These are phyloP conservation scores for Neosalanx taihuensis DNA, from an alignment of 2,797 vertebrate species.

Conservation along the genomic window DNA sequence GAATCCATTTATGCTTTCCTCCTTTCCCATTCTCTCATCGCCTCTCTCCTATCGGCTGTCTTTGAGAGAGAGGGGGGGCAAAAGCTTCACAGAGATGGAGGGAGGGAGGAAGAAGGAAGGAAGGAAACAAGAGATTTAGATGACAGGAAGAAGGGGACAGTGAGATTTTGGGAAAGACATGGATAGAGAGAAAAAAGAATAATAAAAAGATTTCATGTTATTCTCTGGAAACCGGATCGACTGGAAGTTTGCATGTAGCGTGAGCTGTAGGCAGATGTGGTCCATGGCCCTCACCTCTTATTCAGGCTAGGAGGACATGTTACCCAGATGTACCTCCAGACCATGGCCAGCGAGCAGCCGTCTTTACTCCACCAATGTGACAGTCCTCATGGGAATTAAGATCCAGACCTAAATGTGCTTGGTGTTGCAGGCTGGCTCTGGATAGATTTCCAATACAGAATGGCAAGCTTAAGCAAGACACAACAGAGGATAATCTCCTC, in stretches of 20 bases:
- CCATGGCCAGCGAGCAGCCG: background rate
- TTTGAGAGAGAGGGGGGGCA: background rate
- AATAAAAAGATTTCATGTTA: background rate
- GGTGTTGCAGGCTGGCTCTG: background rate
- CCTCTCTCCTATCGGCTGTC: background rate
- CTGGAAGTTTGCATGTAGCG: too few species aligned
- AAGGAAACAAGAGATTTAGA: background rate
- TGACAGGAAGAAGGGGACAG: background rate
- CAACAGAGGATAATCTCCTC: constrained; percentile 16
- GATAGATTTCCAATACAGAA: constrained; percentile 22
- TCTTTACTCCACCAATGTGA: background rate
- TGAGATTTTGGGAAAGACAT: background rate
- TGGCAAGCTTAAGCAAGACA: constrained; percentile 15
- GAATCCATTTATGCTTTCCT: background rate
- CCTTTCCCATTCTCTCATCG: background rate
- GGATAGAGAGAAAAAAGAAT: background rate
- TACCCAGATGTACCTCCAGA: background rate
- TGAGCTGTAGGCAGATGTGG: too few species aligned
- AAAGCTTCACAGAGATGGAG: background rate
- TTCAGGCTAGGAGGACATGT: too few species aligned
- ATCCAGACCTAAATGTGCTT: constrained; percentile 16
- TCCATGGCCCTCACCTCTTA: too few species aligned
- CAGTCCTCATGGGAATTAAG: constrained; percentile 5
- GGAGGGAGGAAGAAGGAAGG: constrained; percentile 8
- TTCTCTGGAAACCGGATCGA: too few species aligned